phyloP scores from a whole-genome alignment of 2,113 vertebrate genomes.

The Ammospiza nelsoni region DNA sequence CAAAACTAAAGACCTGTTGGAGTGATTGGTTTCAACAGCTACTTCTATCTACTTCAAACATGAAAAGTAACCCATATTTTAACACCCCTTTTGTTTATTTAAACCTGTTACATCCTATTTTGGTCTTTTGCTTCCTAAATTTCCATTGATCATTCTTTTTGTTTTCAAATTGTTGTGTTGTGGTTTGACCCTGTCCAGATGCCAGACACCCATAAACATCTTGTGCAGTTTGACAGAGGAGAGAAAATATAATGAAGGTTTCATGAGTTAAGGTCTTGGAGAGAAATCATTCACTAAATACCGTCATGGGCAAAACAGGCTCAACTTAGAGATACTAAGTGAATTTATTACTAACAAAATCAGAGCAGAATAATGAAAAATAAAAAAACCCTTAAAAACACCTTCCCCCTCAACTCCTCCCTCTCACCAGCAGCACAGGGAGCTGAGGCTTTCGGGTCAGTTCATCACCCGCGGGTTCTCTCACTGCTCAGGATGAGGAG shows the following conservation, averaged over 20 bases:
- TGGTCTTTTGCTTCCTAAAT: background rate
- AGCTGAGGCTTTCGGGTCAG: background rate
- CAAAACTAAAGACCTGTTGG: background rate
- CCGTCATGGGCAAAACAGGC: background rate
- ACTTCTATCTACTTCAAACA: background rate
- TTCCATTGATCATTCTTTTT: background rate
- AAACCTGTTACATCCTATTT: background rate
- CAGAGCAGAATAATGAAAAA: background rate
- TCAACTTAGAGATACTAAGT: background rate
- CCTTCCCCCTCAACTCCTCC: too few species aligned
- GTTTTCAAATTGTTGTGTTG: background rate
- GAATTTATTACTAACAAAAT: background rate
- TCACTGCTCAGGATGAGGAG: rapidly evolving
- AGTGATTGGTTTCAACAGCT: background rate
- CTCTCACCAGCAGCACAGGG: rapidly evolving
- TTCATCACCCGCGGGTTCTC: background rate
- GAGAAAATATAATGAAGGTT: background rate
- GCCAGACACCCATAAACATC: background rate
- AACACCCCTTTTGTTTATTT: background rate
- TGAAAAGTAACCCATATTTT: background rate
- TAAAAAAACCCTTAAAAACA: background rate
- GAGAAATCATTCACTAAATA: background rate
- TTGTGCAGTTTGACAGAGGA: background rate
- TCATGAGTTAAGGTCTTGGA: background rate
- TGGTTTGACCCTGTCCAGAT: background rate